Conservation (phyloP, 2,888 invertebrate species). For the Tinea pellionella region DNA sequence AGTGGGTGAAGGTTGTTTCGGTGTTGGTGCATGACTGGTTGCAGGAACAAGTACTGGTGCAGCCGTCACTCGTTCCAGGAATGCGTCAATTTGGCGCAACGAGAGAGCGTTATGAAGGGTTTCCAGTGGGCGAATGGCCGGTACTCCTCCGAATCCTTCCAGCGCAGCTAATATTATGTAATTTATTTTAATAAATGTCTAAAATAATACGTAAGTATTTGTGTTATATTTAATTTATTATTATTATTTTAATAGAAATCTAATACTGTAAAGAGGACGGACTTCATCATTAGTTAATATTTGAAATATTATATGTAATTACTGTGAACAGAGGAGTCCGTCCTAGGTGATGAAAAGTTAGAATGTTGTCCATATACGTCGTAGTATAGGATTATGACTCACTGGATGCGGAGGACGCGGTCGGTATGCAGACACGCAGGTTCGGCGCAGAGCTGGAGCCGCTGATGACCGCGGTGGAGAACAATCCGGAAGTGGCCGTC, state of each 20-base stretch:
- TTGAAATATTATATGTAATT: no score
- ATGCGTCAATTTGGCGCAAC: slow-evolving; percentile 88
- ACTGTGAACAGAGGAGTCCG: background rate
- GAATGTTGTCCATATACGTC: background rate
- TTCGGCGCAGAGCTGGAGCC: slow-evolving; percentile 94
- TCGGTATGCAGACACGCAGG: slow-evolving; percentile 87
- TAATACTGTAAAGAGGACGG: background rate
- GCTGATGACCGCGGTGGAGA: slow-evolving; percentile 96
- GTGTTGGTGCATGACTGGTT: slow-evolving; percentile 69
- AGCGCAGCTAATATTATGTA: slow-evolving; percentile 66
- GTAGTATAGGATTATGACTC: background rate
- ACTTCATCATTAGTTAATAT: background rate
- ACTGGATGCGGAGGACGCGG: slow-evolving; percentile 80
- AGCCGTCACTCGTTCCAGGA: slow-evolving; percentile 87
- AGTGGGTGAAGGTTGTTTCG: slow-evolving; percentile 58
- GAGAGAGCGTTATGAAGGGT: slow-evolving; percentile 97
- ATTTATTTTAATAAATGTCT: background rate
- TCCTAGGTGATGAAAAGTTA: background rate
- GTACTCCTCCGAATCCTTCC: slow-evolving; percentile 92
- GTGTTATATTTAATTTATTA: background rate
- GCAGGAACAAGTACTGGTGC: slow-evolving; percentile 77
- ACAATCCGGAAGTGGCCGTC: slow-evolving; percentile 82
- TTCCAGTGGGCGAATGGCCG: slow-evolving; percentile 95
- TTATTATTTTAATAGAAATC: background rate
- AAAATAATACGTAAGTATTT: no score